Evolutionary conservation across 2,113 vertebrate species (phyloP).

Genomic region (Gavia stellata): DNA sequence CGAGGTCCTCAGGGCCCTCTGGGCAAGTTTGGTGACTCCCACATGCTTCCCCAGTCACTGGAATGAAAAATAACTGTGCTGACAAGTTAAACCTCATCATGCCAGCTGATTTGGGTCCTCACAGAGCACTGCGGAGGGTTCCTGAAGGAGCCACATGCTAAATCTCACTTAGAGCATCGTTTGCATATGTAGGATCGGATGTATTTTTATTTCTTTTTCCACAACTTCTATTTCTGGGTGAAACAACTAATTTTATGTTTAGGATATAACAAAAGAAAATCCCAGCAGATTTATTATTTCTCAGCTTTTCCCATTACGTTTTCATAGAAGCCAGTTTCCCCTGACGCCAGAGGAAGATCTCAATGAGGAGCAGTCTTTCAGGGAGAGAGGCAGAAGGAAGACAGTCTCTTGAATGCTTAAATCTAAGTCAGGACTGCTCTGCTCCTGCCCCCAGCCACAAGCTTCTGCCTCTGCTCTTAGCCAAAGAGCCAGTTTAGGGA

Average conservation of each 20-base stretch:
- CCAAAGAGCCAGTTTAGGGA: not conserved
- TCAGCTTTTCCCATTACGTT: conserved; percentile 35
- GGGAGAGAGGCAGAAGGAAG: not conserved
- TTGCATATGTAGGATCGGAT: conserved; percentile 23
- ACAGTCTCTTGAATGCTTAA: not conserved
- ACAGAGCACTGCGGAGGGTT: not conserved
- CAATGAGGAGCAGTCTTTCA: not conserved
- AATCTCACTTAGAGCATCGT: conserved; percentile 5
- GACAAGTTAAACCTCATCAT: not conserved
- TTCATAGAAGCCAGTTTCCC: conserved; percentile 6
- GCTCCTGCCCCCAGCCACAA: not conserved
- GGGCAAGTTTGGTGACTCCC: not conserved
- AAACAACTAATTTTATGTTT: conserved; percentile 35
- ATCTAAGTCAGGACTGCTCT: not conserved
- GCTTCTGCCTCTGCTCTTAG: not conserved
- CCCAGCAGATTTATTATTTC: conserved; percentile 27
- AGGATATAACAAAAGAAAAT: conserved; percentile 56
- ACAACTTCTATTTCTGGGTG: conserved; percentile 49
- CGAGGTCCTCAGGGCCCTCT: not conserved
- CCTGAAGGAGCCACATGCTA: not conserved
- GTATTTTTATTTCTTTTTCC: conserved; percentile 41
- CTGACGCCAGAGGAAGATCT: not conserved
- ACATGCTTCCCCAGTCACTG: not conserved
- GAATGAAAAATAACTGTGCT: not conserved
- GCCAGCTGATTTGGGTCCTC: not conserved